Evolutionary conservation across 2,113 vertebrate genomes (phyloP), one percentile per base, ranked within the genome.

Genomic region (Fulmarus glacialis): DNA sequence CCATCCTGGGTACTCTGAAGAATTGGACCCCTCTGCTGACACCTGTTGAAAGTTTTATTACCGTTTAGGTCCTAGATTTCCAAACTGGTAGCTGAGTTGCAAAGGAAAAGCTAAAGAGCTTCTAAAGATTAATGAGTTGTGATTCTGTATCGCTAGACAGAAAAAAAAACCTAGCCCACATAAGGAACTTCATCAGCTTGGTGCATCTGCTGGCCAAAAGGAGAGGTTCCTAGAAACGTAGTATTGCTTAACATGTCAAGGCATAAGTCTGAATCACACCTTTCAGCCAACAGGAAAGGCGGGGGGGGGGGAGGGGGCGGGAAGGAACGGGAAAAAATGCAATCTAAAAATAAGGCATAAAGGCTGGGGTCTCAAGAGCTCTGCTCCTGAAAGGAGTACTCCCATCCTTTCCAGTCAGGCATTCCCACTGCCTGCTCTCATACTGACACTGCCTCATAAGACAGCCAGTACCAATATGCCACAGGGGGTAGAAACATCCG

Each of bases 271-370:
- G 52, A 93, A 55, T 79, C 38, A 79, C 20, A 27, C 9, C 3
- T 45, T 91, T 89, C 45, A 67, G 20, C 45, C 47, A 89, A 32
- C 21, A 58, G 38, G 12, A 14, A 89, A 95, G 56, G 66, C 16
- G 53, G 24, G 15, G 64, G 0, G 14, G 3, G 12, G 2, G 1
- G 13, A 2, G 48, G 12, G 47, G 5, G n/a, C n/a, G n/a, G n/a
- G n/a, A n/a, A n/a, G n/a, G n/a, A n/a, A n/a, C n/a, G 48, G 13
- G 3, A 32, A 9, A 32, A 27, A 36, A 23, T 12, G 15, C 34
- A 77, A 48, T 17, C 50, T 84, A 78, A 79, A 92, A 89, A 86
- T 45, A 85, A 71, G 6, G 3, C 23, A 50, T 8, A 52, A 70
- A 90, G 40, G 50, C 64, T 53, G 14, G 14, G 55, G 34, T 74